Percentiles rank a stretch among this genome's conserved stretches.
These are phyloP conservation scores for Hemithea aestivaria DNA, from an alignment of 2,888 invertebrate genomes.

Conservation along the genomic window DNA sequence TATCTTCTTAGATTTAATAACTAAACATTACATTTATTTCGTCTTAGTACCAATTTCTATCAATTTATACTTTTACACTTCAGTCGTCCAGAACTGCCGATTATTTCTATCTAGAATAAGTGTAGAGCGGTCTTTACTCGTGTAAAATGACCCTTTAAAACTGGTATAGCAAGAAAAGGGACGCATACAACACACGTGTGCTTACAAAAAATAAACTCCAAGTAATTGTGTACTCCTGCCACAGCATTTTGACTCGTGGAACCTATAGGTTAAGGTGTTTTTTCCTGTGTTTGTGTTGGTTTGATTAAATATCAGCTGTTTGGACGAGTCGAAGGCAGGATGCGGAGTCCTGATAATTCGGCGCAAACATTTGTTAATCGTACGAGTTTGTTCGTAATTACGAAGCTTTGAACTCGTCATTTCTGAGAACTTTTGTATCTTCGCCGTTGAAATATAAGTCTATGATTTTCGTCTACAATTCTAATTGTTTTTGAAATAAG, in stretches of 20 bases:
- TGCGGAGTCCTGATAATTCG: constrained; percentile 42
- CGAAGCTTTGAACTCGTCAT: constrained; percentile 7
- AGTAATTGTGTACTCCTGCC: constrained; percentile 18
- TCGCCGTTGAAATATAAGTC: too few relatives aligned
- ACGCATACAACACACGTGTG: constrained; percentile 40
- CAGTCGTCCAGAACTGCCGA: too few relatives aligned
- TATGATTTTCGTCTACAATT: too few relatives aligned
- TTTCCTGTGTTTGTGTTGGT: constrained; percentile 18
- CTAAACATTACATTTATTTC: too few relatives aligned
- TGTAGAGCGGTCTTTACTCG: too few relatives aligned
- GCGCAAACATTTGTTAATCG: constrained; percentile 38
- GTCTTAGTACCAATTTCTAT: too few relatives aligned
- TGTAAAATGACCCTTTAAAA: constrained; percentile 45
- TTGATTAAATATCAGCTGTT: constrained; percentile 49
- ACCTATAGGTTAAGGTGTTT: constrained; percentile 6
- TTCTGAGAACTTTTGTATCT: too few relatives aligned
- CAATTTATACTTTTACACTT: too few relatives aligned
- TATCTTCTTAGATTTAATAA: too few relatives aligned
- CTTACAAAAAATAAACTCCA: constrained; percentile 42
- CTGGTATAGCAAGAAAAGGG: constrained; percentile 38
- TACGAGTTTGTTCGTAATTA: constrained; percentile 18
- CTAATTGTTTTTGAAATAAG: too few relatives aligned
- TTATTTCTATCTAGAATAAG: too few relatives aligned
- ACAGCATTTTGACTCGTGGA: constrained; percentile 13
- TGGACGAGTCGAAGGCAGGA: constrained; percentile 36